phyloP scores from a whole-genome alignment of 2,113 vertebrate genomes.

The Xenotilapia flavipinnis region DNA sequence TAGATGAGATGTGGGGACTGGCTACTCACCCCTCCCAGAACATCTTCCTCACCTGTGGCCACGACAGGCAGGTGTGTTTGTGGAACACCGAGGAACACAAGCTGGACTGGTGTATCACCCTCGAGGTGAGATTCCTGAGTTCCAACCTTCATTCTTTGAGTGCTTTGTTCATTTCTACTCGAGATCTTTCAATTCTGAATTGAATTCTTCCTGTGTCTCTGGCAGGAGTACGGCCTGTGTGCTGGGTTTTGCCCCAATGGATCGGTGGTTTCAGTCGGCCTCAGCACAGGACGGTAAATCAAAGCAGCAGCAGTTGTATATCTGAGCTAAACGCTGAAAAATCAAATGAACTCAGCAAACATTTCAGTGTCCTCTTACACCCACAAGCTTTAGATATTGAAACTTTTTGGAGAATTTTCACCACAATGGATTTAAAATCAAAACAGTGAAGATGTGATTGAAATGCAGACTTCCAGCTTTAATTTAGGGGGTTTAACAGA shows the following conservation, averaged over 20 bases:
- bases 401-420: not conserved
- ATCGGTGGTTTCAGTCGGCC: slow-evolving; percentile 81
- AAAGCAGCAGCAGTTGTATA: not conserved
- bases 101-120: slow-evolving; percentile 79
- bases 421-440: not conserved
- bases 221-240: slow-evolving; percentile 85
- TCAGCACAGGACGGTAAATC: slow-evolving; percentile 80
- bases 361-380: not conserved
- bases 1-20: slow-evolving; percentile 88
- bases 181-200: not conserved
- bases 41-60: slow-evolving; percentile 83
- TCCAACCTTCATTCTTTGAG: not conserved
- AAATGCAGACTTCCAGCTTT: not conserved
- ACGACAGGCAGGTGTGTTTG: slow-evolving; percentile 84
- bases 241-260: slow-evolving; percentile 86
- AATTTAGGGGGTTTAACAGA: not conserved
- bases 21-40: slow-evolving; percentile 82
- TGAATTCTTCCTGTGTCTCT: not conserved
- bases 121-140: slow-evolving; percentile 72
- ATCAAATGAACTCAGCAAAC: not conserved
- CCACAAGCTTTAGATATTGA: not conserved
- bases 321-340: not conserved
- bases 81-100: slow-evolving; percentile 82
- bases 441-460: not conserved
- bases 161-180: fast-evolving